These are phyloP conservation scores for Timema cristinae DNA, from an alignment of 2,888 invertebrate species.

Conservation along the genomic window DNA sequence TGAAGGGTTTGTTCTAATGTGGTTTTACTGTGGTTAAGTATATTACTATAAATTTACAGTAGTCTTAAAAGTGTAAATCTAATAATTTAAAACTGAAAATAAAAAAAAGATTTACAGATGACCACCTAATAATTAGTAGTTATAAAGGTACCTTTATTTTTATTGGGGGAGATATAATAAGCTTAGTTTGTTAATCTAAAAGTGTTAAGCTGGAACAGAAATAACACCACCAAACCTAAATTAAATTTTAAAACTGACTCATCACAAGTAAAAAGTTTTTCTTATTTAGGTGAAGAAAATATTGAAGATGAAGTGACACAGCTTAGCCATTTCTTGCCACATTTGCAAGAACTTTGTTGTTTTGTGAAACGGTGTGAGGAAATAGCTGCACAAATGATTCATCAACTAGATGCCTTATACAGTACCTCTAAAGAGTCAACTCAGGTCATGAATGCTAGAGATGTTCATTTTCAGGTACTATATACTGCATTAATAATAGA, in stretches of 20 bases:
- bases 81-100: too few relatives aligned
- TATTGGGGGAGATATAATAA: too few relatives aligned
- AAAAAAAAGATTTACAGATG: too few relatives aligned
- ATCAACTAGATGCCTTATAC: slow-evolving; percentile 69
- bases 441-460: slow-evolving; percentile 40
- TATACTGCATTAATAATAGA: background rate
- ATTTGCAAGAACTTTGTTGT: slow-evolving; percentile 56
- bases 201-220: too few relatives aligned
- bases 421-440: slow-evolving; percentile 45
- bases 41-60: too few relatives aligned
- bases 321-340: slow-evolving; percentile 48
- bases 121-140: too few relatives aligned
- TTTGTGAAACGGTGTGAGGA: slow-evolving; percentile 68
- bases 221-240: background rate
- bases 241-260: background rate
- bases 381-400: slow-evolving; percentile 65
- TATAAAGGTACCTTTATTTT: too few relatives aligned
- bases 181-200: too few relatives aligned
- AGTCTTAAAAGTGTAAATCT: too few relatives aligned
- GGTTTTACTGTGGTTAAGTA: too few relatives aligned
- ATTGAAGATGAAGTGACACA: slow-evolving; percentile 47
- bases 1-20: too few relatives aligned
- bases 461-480: slow-evolving; percentile 39
- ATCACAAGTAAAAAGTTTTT: slow-evolving; percentile 10
- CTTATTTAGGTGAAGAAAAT: slow-evolving; percentile 39